Conservation (phyloP, 2,888 invertebrate genomes). For the Heliconius aoede region DNA sequence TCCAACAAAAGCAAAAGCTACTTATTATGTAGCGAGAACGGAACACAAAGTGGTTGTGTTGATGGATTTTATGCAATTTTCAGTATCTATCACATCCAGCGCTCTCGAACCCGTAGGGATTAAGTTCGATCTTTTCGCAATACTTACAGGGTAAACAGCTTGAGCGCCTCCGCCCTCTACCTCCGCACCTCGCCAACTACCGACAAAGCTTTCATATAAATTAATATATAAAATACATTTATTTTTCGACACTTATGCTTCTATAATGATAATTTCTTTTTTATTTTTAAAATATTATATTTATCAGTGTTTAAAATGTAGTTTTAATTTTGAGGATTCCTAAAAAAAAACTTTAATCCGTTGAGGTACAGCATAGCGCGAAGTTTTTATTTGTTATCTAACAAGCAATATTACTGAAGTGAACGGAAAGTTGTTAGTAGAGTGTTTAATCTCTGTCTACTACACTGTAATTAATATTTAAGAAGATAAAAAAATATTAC, state of each 20-base stretch:
- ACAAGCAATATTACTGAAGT: neutral
- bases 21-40: slow-evolving; percentile 47
- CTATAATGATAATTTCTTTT: slow-evolving; percentile 19
- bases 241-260: neutral
- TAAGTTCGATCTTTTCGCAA: slow-evolving; percentile 82
- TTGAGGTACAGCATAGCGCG: neutral
- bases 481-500: neutral
- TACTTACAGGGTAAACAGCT: slow-evolving; percentile 78
- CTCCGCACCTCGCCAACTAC: slow-evolving; percentile 55
- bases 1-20: slow-evolving; percentile 44
- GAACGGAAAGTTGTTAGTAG: neutral
- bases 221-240: slow-evolving; percentile 18
- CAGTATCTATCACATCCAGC: slow-evolving; percentile 82
- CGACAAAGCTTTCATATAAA: slow-evolving; percentile 31
- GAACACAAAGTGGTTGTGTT: slow-evolving; percentile 74
- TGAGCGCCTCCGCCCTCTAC: slow-evolving; percentile 53
- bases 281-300: slow-evolving; percentile 8
- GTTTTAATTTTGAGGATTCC: neutral
- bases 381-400: neutral
- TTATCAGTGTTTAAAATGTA: neutral
- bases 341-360: neutral
- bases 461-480: neutral
- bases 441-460: neutral
- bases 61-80: slow-evolving; percentile 84
- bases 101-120: slow-evolving; percentile 75